A percentile compares a stretch with the other conserved stretches of the same genome.
Conservation (phyloP, 2,113 vertebrate species). For the Centropus unirufus region DNA sequence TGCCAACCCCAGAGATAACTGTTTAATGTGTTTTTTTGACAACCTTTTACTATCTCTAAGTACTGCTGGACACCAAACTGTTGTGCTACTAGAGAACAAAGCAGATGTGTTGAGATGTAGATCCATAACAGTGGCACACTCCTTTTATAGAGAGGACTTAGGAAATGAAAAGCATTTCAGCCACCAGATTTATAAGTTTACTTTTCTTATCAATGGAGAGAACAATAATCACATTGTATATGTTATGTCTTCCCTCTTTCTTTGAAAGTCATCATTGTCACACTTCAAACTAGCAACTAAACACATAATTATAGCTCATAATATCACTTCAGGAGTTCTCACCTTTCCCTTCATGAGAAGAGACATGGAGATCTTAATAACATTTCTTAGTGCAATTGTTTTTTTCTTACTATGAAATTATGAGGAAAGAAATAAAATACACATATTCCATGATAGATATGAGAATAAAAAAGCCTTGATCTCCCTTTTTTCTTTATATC, state of each 20-base stretch:
- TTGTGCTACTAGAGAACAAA: background rate
- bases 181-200: background rate
- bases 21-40: background rate
- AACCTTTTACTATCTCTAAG: background rate
- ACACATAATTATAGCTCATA: background rate
- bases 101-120: fast-evolving
- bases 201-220: background rate
- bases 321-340: background rate
- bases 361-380: background rate
- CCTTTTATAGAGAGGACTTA: background rate
- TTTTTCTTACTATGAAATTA: background rate
- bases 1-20: background rate
- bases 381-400: background rate
- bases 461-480: background rate
- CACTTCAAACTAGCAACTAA: background rate
- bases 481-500: background rate
- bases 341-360: background rate
- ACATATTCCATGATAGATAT: background rate
- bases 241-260: background rate
- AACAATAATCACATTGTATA: background rate
- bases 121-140: background rate
- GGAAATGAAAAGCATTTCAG: background rate
- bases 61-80: background rate
- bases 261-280: background rate
- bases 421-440: background rate